These are phyloP conservation scores for Coreius guichenoti DNA, from an alignment of 2,797 vertebrate genomes.

Conservation along the genomic window DNA sequence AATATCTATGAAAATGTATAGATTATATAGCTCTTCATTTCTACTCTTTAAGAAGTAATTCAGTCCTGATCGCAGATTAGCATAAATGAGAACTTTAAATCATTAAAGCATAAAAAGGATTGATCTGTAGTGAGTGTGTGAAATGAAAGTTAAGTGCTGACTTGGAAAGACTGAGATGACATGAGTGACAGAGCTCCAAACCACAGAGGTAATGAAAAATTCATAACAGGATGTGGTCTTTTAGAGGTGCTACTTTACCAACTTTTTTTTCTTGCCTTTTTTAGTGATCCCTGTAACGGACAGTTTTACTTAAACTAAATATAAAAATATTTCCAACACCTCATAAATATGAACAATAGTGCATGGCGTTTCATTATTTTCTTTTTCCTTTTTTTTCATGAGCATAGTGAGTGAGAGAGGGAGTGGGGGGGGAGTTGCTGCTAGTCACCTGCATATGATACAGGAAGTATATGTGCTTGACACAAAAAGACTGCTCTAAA, in stretches of 20 bases:
- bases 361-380: not conserved
- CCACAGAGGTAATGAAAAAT: slow-evolving; percentile 52
- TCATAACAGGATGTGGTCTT: slow-evolving; percentile 83
- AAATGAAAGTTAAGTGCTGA: not conserved
- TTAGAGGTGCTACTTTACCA: slow-evolving; percentile 59
- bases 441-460: slow-evolving; percentile 2
- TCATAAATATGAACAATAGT: not conserved
- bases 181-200: slow-evolving; percentile 48
- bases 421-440: not conserved
- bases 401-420: too few species aligned
- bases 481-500: not conserved
- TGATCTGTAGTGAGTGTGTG: slow-evolving; percentile 5
- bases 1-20: not conserved
- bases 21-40: not conserved
- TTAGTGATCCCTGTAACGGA: slow-evolving; percentile 47
- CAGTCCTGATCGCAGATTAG: not conserved
- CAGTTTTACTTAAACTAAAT: slow-evolving; percentile 13
- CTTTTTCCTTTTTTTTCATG: not conserved
- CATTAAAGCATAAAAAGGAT: not conserved
- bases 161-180: slow-evolving; percentile 4
- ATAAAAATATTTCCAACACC: not conserved
- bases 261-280: slow-evolving; percentile 63
- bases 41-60: not conserved
- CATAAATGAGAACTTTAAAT: not conserved
- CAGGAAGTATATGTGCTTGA: slow-evolving; percentile 19